Base-by-base conservation (phyloP, 2,113 vertebrate genomes). In the Oreotragus oreotragus region DNA sequence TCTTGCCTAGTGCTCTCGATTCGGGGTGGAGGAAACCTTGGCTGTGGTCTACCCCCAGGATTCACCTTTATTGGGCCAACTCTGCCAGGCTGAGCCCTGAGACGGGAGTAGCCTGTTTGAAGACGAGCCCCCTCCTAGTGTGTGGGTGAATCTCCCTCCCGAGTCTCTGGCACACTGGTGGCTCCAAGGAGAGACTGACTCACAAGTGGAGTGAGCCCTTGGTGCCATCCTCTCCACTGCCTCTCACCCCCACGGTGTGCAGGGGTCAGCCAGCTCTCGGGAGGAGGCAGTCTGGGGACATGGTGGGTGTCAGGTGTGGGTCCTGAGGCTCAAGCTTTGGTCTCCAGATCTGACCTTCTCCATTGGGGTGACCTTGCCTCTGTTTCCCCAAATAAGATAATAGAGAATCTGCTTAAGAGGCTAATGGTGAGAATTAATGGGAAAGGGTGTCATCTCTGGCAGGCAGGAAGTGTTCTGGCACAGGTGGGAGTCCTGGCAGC, bases 311-410 rank as follows among this genome's bases (percentile, higher is more conserved):
- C 39, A n/a, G 21, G 36, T 17, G 3, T 93, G 60, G 88, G n/a
- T 66, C 51, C 43, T 12, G 12, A 5, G 17, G 17, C 87, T 92
- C 84, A 55, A 15, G 23, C 66, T n/a, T 87, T 58, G 53, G 47
- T 51, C 43, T 80, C 57, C 58, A 55, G 36, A 95, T 14, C 27
- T 47, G 53, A 80, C 53, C 53, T 33, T 79, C 36, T 79, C 45
- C 39, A 36, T 8, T 60, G 45, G 43, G 53, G 76, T 25, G 76
- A 83, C 60, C 84, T 96, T 96, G 88, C 88, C 88, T 97, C 91
- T 77, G 60, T 97, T 97, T 97, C 85, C 23, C 81, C 14, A 49
- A 7, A 28, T 39, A 80, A 90, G 70, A 83, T 51, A 14, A 47
- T 17, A 91, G 70, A 60, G 49, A 73, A 73, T 85, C 76, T 81